Evolutionary conservation across 2,797 vertebrate genomes (phyloP), one percentile per base, ranked within the genome.

Genomic region (Rhadinocentrus ornatus): DNA sequence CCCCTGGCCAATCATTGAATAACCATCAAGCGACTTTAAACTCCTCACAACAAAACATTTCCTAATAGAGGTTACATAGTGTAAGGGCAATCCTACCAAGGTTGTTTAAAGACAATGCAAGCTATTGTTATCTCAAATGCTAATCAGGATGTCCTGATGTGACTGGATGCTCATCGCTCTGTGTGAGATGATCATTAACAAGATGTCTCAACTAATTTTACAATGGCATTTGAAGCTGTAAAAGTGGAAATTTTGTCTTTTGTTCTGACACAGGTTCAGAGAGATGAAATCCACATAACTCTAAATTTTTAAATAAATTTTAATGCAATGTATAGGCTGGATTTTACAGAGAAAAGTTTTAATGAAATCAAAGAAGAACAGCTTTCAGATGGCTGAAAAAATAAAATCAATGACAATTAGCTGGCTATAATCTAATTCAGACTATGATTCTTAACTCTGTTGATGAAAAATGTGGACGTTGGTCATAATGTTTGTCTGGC

Each of bases 1-100:
- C 78, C 75, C 72, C 29, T 41, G 31, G 78, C 85, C 90, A 92
- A 89, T 91, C 82, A 88, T 87, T 91, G 71, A 87, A 80, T 86
- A 82, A 85, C 77, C 68, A 75, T 75, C 64, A 74, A 74, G 73
- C 74, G 77, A 84, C 81, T 89, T 82, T 74, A 75, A 78, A 72
- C 68, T 46, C 60, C 57, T 27, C 57, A 27, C 57, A 46, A 18
- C 50, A 15, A 15, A 66, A 70, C 48, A 66, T 83, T 85, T 77
- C 65, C 56, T 73, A 81, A 78, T 50, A 73, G 52, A 46, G 59
- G 66, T 16, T 27, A 52, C 2, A 27, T 2, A 2, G 60, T 76
- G 10, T 1, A 44, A 76, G 46, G 70, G 55, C 75, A 77, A 59
- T 53, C 26, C 50, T 59, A 69, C 59, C 79, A 76, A 73, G 77